Evolutionary conservation across 2,888 invertebrate species (phyloP).

Genomic region (Branchellion lobata): DNA sequence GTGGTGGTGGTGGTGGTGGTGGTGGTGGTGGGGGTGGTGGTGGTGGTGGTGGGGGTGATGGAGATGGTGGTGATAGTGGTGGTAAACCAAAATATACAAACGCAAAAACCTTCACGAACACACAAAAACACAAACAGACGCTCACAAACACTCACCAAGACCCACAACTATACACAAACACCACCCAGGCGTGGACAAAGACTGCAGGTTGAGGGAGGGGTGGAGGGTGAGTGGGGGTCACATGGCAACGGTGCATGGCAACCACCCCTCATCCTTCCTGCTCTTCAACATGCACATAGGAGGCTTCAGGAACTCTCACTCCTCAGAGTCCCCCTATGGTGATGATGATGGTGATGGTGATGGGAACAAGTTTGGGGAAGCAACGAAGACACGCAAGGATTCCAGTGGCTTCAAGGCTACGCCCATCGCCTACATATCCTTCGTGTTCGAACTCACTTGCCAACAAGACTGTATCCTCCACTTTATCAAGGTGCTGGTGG

Average conservation of each 20-base stretch:
- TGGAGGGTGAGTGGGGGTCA: constrained; percentile 66
- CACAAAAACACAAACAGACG: too few species aligned
- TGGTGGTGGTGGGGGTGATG: too few species aligned
- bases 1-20: too few species aligned
- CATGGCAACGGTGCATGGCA: constrained; percentile 64
- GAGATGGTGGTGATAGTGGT: too few species aligned
- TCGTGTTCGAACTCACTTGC: constrained; percentile 67
- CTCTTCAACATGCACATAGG: constrained; percentile 63
- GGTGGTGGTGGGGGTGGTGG: too few species aligned
- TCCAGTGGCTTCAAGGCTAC: constrained; percentile 54
- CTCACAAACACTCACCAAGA: too few species aligned
- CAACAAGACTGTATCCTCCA: constrained; percentile 64
- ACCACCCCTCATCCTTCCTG: constrained; percentile 64
- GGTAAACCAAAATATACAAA: too few species aligned
- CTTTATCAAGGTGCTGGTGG: constrained; percentile 64
- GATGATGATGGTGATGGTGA: constrained; percentile 3
- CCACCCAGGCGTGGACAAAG: neutral
- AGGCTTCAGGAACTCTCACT: constrained; percentile 63
- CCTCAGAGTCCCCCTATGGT: constrained; percentile 52
- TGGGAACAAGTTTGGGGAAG: neutral
- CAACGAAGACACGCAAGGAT: neutral
- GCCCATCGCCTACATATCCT: constrained; percentile 62
- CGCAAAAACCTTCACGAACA: too few species aligned
- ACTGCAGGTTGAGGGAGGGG: constrained; percentile 59
- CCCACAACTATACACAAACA: too few species aligned